Evolutionary conservation across 2,888 invertebrate genomes (phyloP).

Genomic region (Tubulanus polymorphus): DNA sequence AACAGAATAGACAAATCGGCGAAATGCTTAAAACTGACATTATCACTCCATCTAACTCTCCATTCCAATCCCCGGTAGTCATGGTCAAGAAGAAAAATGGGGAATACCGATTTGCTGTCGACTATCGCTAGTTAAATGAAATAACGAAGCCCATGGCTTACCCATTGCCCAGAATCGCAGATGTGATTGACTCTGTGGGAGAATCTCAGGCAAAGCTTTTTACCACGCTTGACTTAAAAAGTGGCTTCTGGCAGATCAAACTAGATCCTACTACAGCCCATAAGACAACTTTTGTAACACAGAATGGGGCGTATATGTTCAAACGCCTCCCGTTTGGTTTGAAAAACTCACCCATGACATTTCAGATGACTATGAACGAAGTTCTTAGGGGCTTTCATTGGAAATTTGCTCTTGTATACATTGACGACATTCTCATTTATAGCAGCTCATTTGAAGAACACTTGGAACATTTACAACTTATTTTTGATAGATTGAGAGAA

Average conservation of each 20-base stretch:
- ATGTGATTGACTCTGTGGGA: constrained; percentile 18
- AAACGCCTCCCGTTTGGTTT: constrained; percentile 24
- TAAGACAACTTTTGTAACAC: constrained; percentile 21
- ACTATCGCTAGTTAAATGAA: constrained; percentile 20
- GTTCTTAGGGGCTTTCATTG: constrained; percentile 20
- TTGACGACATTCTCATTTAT: constrained; percentile 24
- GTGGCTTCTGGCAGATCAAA: constrained; percentile 17
- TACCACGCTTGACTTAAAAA: constrained; percentile 16
- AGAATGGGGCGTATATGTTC: constrained; percentile 18
- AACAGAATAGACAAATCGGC: constrained; percentile 15
- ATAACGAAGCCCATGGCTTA: constrained; percentile 17
- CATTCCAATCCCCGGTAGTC: constrained; percentile 20
- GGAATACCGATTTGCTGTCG: constrained; percentile 20
- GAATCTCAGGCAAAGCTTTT: constrained; percentile 12
- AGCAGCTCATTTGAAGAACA: constrained; percentile 18
- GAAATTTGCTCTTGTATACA: constrained; percentile 22
- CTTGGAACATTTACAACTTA: constrained; percentile 15
- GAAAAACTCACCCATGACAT: constrained; percentile 20
- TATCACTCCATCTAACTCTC: constrained; percentile 17
- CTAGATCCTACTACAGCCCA: constrained; percentile 15
- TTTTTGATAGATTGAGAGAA: constrained; percentile 18
- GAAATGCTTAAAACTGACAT: constrained; percentile 20
- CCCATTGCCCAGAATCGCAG: constrained; percentile 18
- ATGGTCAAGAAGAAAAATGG: constrained; percentile 19
- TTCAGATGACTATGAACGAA: constrained; percentile 17